A percentile compares a stretch with the other conserved stretches of the same genome.
Evolutionary conservation across 2,797 vertebrate genomes (phyloP).

Genomic region (Tarsius wallacei): DNA sequence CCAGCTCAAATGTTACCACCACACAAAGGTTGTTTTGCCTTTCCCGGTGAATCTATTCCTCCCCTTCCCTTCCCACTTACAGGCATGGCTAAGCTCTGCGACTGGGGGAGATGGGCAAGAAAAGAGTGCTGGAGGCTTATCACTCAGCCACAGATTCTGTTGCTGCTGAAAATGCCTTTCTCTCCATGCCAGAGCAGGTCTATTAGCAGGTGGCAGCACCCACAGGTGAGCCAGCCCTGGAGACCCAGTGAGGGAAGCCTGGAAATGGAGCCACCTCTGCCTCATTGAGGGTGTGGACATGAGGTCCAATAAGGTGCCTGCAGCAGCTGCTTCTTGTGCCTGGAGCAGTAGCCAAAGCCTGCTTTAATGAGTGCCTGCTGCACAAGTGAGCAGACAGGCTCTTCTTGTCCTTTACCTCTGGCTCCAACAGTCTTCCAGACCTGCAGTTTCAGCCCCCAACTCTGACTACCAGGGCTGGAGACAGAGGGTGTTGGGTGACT

Average conservation of each 20-base stretch:
- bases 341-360: conserved; percentile 74
- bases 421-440: background rate
- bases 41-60: background rate
- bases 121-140: conserved; percentile 18
- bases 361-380: conserved; percentile 66
- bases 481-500: background rate
- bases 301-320: background rate
- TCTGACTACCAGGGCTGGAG: background rate
- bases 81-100: background rate
- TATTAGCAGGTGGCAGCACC: conserved; percentile 50
- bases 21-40: background rate
- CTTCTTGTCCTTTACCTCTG: background rate
- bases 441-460: background rate
- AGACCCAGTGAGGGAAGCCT: conserved; percentile 50
- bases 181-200: background rate
- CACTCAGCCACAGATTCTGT: conserved; percentile 25
- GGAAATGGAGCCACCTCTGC: background rate
- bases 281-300: background rate
- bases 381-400: background rate
- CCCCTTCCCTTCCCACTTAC: too few relatives aligned
- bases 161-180: background rate
- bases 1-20: background rate
- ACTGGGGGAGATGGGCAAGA: background rate
- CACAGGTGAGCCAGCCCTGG: conserved; percentile 45
- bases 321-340: conserved; percentile 84